A percentile compares a stretch with the other conserved stretches of the same genome.
Evolutionary conservation across 2,888 invertebrate genomes (phyloP).

Genomic region (Amblyjoppa proteus): DNA sequence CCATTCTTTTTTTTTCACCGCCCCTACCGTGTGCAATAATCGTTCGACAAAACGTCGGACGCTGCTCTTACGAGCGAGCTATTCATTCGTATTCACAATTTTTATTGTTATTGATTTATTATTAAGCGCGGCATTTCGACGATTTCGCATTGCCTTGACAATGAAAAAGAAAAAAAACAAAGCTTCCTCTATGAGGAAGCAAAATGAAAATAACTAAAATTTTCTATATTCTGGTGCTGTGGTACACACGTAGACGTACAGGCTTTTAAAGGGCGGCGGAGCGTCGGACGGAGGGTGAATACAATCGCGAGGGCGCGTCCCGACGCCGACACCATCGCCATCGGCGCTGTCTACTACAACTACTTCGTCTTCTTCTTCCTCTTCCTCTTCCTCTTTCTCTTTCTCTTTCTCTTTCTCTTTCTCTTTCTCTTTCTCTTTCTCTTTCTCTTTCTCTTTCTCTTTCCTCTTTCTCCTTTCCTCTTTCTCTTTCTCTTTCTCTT

Average conservation of each 20-base stretch:
- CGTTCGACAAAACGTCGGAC: conserved; percentile 22
- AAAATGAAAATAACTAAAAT: neutral
- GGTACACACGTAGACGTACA: conserved; percentile 8
- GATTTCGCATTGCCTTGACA: neutral
- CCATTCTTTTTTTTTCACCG: neutral
- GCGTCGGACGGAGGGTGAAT: conserved; percentile 37
- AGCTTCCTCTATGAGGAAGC: too few species aligned
- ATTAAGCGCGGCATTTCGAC: neutral
- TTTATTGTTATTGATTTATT: neutral
- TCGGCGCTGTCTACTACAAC: conserved; percentile 9
- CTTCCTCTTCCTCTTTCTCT: neutral
- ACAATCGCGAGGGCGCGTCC: conserved; percentile 47
- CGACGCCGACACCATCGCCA: conserved; percentile 47
- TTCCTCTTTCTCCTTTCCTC: too few species aligned
- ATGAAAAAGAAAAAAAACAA: neutral
- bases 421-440: too few species aligned
- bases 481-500: too few species aligned
- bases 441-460: too few species aligned
- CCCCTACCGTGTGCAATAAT: neutral
- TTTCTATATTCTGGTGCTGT: neutral
- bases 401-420: neutral
- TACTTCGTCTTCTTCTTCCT: conserved; percentile 11
- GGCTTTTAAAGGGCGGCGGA: conserved; percentile 4
- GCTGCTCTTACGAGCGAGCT: neutral
- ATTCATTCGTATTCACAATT: neutral